phyloP scores from a whole-genome alignment of 2,888 invertebrate genomes.

The Tiliacea aurago region DNA sequence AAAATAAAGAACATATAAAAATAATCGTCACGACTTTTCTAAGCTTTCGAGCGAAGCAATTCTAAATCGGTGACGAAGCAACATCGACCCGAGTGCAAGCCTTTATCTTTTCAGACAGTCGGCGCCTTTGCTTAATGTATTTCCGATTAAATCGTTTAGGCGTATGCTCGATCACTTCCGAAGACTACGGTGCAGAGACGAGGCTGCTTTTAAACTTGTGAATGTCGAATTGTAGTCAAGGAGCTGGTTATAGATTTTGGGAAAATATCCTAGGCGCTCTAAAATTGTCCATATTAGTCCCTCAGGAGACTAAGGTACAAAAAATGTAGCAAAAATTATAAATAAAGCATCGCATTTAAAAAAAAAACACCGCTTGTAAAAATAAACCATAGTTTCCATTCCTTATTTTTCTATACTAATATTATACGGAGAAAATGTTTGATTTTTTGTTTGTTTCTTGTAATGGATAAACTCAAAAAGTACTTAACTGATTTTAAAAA shows the following conservation, averaged over 20 bases:
- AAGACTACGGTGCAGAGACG: conserved; percentile 25
- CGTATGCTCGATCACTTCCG: conserved; percentile 60
- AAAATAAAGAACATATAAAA: neutral
- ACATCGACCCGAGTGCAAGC: conserved; percentile 53
- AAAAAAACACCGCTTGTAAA: neutral
- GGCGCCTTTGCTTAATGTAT: conserved; percentile 69
- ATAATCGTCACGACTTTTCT: neutral
- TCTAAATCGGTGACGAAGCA: conserved; percentile 66
- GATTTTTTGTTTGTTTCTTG: too few relatives aligned
- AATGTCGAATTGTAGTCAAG: conserved; percentile 8
- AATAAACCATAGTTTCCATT: neutral
- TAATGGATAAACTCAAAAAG: too few relatives aligned
- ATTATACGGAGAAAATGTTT: too few relatives aligned
- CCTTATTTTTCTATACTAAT: too few relatives aligned
- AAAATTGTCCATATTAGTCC: neutral
- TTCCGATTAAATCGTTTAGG: conserved; percentile 68
- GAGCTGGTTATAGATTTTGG: neutral
- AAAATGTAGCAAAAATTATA: neutral
- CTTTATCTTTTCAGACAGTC: conserved; percentile 66
- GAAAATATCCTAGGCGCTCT: neutral
- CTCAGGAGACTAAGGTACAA: neutral
- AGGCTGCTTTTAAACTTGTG: conserved; percentile 25
- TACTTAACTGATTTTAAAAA: too few relatives aligned
- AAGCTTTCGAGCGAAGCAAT: conserved; percentile 17
- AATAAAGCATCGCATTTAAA: too few relatives aligned